phyloP scores from a whole-genome alignment of 2,888 invertebrate genomes.

The Lepetodrilus schrolli region DNA sequence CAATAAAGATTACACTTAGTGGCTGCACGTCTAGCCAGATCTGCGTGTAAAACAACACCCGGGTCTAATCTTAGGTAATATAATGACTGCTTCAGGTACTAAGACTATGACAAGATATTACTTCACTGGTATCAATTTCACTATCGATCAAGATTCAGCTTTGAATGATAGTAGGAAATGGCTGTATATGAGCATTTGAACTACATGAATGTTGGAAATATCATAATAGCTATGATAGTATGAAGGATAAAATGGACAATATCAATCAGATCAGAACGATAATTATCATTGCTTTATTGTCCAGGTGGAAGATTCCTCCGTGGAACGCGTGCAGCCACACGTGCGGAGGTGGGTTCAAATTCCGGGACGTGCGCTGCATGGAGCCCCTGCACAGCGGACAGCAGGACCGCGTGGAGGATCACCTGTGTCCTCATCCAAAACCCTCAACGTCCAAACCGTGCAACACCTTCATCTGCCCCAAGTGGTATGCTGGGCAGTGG shows the following conservation, averaged over 20 bases:
- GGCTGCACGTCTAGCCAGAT: neutral
- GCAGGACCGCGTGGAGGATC: constrained; percentile 80
- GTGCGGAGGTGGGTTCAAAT: constrained; percentile 89
- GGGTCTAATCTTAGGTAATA: too few species aligned
- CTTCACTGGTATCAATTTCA: too few species aligned
- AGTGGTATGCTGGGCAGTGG: constrained; percentile 80
- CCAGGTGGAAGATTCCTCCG: constrained; percentile 90
- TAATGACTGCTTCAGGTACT: too few species aligned
- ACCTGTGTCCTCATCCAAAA: constrained; percentile 84
- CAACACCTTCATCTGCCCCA: constrained; percentile 89
- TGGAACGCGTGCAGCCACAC: constrained; percentile 91
- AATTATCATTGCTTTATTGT: constrained; percentile 30
- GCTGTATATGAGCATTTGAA: too few species aligned
- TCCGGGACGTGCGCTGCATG: constrained; percentile 88
- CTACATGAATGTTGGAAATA: too few species aligned
- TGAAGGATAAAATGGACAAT: neutral
- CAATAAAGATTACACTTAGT: neutral
- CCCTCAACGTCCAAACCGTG: constrained; percentile 88
- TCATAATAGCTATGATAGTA: too few species aligned
- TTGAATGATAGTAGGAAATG: too few species aligned
- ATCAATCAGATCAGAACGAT: neutral
- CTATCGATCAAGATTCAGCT: too few species aligned
- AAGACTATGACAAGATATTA: too few species aligned
- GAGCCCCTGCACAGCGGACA: constrained; percentile 92
- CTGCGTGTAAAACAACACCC: too few species aligned